Base-by-base conservation (phyloP, 2,888 invertebrate species). In the Nasonia oneida region DNA sequence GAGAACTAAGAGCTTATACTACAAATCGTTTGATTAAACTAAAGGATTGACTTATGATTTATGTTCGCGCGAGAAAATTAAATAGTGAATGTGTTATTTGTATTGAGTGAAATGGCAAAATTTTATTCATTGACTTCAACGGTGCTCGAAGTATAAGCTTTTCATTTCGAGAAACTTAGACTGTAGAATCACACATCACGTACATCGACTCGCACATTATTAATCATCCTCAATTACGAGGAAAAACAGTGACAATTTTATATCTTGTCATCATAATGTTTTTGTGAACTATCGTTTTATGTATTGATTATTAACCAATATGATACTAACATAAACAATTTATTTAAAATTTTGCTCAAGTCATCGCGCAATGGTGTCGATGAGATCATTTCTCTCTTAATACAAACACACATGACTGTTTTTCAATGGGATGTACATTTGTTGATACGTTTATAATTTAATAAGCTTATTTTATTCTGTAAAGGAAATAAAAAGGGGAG, bases 391-490 rank as follows among this genome's bases (percentile, higher is more conserved):
- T 74, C 10, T 81, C 33, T 79, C 39, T 57, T 47, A 37, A 77
- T 42, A 80, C 53, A 37, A 14, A 86, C 80, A 81, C 57, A 83
- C 42, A 79, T 79, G 75, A 83, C 83, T 86, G 73, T 74, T 84
- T 86, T 80, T 81, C 73, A 78, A 87, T 79, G 73, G 47, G 18
- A 87, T 93, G 92, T 93, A 93, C 89, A 93, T 91, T 93, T 93
- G 92, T 93, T 93, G 90, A 92, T 93, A 93, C 90, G 90, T 92
- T 92, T 90, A 90, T 92, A 90, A 90, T 90, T 91, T 91, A 89
- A 88, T 89, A 90, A 88, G 86, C 88, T 90, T 89, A 86, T 90
- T 89, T 90, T 88, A 87, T 83, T 81, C 83, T 67, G 74, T 88
- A 84, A 78, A 81, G 76, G 50, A 84, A 23, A 70, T n/a, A 71